A percentile compares a stretch with the other conserved stretches of the same genome.
These are phyloP conservation scores for Monodelphis domestica DNA, from an alignment of 2,797 vertebrate species.

Conservation along the genomic window DNA sequence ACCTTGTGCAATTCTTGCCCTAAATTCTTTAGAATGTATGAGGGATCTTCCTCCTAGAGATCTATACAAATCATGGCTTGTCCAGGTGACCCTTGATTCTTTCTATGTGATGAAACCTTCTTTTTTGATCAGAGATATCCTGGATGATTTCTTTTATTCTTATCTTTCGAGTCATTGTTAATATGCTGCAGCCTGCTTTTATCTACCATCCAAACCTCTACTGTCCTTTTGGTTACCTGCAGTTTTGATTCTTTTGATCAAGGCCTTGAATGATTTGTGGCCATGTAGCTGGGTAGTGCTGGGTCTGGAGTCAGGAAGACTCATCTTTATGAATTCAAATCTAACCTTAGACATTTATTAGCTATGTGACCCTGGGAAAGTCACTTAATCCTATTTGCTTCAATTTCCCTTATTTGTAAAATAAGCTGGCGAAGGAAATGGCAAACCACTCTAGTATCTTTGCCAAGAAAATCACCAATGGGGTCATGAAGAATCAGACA, in stretches of 20 bases:
- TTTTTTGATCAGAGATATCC: not conserved
- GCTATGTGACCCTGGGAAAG: too few relatives aligned
- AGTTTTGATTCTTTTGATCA: not conserved
- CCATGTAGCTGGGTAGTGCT: too few relatives aligned
- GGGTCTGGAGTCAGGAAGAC: too few relatives aligned
- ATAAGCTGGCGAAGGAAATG: too few relatives aligned
- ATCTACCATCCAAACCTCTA: not conserved
- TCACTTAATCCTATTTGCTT: too few relatives aligned
- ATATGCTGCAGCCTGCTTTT: not conserved
- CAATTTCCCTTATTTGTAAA: too few relatives aligned
- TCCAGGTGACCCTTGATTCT: not conserved
- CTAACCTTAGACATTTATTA: too few relatives aligned
- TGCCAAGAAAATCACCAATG: too few relatives aligned
- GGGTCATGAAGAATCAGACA: too few relatives aligned
- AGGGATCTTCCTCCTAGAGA: not conserved
- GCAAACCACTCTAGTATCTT: too few relatives aligned
- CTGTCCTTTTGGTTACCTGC: not conserved
- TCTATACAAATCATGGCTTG: not conserved
- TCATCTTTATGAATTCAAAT: too few relatives aligned
- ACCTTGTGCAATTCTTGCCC: not conserved
- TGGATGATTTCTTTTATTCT: not conserved
- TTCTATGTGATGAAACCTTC: not conserved
- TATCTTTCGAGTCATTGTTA: not conserved
- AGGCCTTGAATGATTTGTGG: not conserved
- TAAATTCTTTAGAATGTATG: not conserved